Base-by-base conservation (phyloP, 2,797 vertebrate species). In the Danio jaintianensis region DNA sequence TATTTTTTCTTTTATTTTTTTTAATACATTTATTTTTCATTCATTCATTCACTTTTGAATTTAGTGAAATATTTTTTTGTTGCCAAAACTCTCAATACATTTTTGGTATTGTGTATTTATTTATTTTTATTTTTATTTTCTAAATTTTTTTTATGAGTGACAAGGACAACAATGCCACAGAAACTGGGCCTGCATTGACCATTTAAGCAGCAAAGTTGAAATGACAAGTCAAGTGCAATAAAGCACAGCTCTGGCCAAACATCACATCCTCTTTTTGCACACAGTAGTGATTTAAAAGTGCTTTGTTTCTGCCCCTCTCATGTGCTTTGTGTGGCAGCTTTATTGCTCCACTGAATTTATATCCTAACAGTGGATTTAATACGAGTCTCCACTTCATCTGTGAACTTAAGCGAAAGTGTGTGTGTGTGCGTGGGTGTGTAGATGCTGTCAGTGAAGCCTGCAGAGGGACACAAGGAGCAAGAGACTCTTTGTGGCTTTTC, bases 381-480 rank as follows among this genome's bases (percentile, higher is more conserved):
- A 56, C 4, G 59, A 50, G 53, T 61, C 64, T 13, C 9, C 18
- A 52, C 47, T 52, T 62, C 55, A 29, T 18, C 36, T 1, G 56
- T 61, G 29, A 61, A 62, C 56, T 79, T 70, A 66, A 70, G 6
- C 79, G 38, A 79, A 71, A 70, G n/a, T 29, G 52, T 29, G 29
- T 29, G 29, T 29, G 29, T n/a, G n/a, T n/a, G n/a, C n/a, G n/a
- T n/a, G n/a, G n/a, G 5, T 61, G 55, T 53, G 36, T 18, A 79
- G 56, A 53, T 29, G 61, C 77, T 43, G 56, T 29, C 36, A 71
- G 42, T 70, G 56, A 78, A 50, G 76, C 76, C 12, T 58, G 36
- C 55, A n/a, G n/a, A 3, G 45, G 56, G 18, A 69, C 55, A 59
- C 22, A 53, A 56, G 53, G 18, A 38, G 42, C 13, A 4, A 61